These are phyloP conservation scores for Drosophila sordidapex DNA, from an alignment of 2,888 invertebrate species.

Conservation along the genomic window DNA sequence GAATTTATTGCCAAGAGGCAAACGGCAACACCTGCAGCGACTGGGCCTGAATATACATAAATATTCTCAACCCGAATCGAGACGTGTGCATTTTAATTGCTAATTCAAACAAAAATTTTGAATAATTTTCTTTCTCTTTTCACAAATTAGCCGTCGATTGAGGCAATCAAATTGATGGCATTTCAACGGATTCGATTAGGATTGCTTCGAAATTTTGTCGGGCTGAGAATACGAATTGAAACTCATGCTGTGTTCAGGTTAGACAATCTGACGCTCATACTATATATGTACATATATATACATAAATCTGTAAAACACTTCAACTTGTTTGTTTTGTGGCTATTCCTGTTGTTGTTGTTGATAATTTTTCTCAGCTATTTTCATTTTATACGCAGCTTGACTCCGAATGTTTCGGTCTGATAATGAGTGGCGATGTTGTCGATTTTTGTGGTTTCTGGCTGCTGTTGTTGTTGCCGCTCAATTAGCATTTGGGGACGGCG, in stretches of 20 bases:
- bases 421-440: slow-evolving; percentile 69
- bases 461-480: slow-evolving; percentile 52
- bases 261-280: slow-evolving; percentile 70
- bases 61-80: slow-evolving; percentile 29
- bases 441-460: slow-evolving; percentile 49
- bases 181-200: slow-evolving; percentile 38
- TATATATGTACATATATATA: slow-evolving; percentile 22
- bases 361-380: slow-evolving; percentile 75
- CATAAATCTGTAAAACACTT: slow-evolving; percentile 44
- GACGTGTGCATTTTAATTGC: slow-evolving; percentile 59
- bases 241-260: slow-evolving; percentile 62
- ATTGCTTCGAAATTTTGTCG: slow-evolving; percentile 20
- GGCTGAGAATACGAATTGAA: slow-evolving; percentile 12
- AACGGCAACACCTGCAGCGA: slow-evolving; percentile 49
- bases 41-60: slow-evolving; percentile 40
- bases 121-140: slow-evolving; percentile 58
- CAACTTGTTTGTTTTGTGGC: slow-evolving; percentile 43
- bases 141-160: slow-evolving; percentile 80
- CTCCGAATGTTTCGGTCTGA: slow-evolving; percentile 60
- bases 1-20: slow-evolving; percentile 21
- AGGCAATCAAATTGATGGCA: slow-evolving; percentile 80
- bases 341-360: slow-evolving; percentile 47
- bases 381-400: slow-evolving; percentile 69
- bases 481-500: slow-evolving; percentile 60
- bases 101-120: slow-evolving; percentile 70